Base-by-base conservation (phyloP, 2,113 vertebrate species). In the Aegithalos caudatus region DNA sequence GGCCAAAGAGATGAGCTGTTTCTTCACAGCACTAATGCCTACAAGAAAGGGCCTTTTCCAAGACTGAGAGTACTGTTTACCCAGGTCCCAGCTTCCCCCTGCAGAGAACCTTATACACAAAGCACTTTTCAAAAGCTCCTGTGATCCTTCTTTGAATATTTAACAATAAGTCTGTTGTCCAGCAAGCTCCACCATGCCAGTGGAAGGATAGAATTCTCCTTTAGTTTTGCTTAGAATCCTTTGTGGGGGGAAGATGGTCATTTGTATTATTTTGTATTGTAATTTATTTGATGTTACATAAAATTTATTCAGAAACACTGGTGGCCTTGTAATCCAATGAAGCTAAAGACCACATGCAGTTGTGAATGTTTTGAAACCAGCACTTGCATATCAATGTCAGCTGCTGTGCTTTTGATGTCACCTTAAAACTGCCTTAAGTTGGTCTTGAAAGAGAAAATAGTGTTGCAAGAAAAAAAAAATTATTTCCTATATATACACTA, bases 251-350 rank as follows among this genome's bases (percentile, higher is more conserved):
- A 2, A 69, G 29, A 25, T 21, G 17, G 10, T 31, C 0, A 62
- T 12, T 54, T 83, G 8, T 74, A 28, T 54, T 65, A 48, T 72
- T 88, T 85, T 73, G 5, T 51, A 54, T 25, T 74, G 47, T 29
- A 84, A 57, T 21, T 10, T 12, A 37, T 71, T 25, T 88, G 60
- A 83, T 25, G 13, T 47, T 47, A 48, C 1, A 11, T 24, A 92
- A 97, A 85, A 90, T 57, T 79, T 77, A 85, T 79, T 79, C 9
- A 23, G 86, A 88, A 93, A 51, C n/a, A 66, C 25, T n/a, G 33
- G 16, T 58, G 33, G 33, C 33, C 33, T 64, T 81, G 44, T 86
- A 81, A 90, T 88, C 38, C 67, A 33, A 27, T 40, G 27, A 94
- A 40, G 56, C 9, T 92, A 62, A 94, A 84, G 67, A 80, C 27